Evolutionary conservation across 2,888 invertebrate genomes (phyloP).

Genomic region (Pristionchus arcanus): DNA sequence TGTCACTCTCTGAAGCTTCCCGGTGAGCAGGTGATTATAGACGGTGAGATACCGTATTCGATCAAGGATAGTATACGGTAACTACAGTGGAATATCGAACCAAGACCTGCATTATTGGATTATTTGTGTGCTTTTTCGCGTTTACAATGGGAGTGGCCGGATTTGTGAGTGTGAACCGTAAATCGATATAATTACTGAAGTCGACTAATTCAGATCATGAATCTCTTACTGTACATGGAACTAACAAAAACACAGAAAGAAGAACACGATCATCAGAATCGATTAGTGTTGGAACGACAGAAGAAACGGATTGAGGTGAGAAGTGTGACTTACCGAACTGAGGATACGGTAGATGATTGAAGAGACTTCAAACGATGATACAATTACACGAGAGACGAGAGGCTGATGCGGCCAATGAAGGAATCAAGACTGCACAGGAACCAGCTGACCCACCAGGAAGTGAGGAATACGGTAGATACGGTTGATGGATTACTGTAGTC

Average conservation of each 20-base stretch:
- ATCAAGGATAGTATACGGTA: neutral
- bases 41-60: neutral
- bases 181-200: neutral
- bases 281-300: neutral
- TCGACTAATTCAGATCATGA: neutral
- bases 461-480: slow-evolving; percentile 14
- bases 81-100: neutral
- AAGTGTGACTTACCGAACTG: too few relatives aligned
- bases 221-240: neutral
- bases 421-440: slow-evolving; percentile 14
- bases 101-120: neutral
- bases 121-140: neutral
- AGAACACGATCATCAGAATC: neutral
- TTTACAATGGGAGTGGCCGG: neutral
- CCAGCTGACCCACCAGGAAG: neutral
- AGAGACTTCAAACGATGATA: neutral
- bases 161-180: neutral
- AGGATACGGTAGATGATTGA: neutral
- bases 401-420: slow-evolving; percentile 7
- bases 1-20: neutral
- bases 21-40: neutral
- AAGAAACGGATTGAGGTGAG: neutral
- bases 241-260: neutral
- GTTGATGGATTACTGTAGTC: neutral
- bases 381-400: neutral